These are phyloP conservation scores for Capreolus pygargus DNA, from an alignment of 2,113 vertebrate genomes.

Conservation along the genomic window DNA sequence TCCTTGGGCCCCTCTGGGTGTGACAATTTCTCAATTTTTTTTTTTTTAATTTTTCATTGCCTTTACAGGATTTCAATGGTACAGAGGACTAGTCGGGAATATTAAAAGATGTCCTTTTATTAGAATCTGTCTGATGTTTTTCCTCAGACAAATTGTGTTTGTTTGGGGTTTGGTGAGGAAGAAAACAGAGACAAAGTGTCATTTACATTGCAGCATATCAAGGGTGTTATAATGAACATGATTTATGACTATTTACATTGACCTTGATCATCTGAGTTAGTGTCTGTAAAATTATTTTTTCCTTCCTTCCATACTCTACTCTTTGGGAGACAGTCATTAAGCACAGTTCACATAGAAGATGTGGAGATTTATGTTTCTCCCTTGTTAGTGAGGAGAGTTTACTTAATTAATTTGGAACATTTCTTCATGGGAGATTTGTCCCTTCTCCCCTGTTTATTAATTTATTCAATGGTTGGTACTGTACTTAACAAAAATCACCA, in stretches of 20 bases:
- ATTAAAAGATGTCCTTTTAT: background rate
- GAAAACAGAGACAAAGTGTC: background rate
- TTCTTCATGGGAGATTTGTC: background rate
- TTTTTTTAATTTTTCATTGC: background rate
- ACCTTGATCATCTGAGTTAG: background rate
- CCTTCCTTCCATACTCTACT: background rate
- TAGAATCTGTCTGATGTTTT: background rate
- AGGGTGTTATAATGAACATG: background rate
- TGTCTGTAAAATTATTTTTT: background rate
- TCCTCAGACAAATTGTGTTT: background rate
- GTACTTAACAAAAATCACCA: background rate
- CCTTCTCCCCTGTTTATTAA: background rate
- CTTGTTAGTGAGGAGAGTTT: background rate
- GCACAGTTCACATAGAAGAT: background rate
- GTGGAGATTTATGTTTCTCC: background rate
- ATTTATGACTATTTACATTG: background rate
- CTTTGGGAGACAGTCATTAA: background rate
- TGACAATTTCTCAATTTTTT: background rate
- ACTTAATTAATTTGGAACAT: background rate
- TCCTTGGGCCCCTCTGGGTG: background rate
- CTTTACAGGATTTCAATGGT: background rate
- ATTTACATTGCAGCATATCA: background rate
- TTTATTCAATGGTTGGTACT: background rate
- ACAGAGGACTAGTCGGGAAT: background rate
- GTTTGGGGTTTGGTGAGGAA: background rate